Conservation (phyloP, 2,888 invertebrate species). For the Lysandra bellargus region DNA sequence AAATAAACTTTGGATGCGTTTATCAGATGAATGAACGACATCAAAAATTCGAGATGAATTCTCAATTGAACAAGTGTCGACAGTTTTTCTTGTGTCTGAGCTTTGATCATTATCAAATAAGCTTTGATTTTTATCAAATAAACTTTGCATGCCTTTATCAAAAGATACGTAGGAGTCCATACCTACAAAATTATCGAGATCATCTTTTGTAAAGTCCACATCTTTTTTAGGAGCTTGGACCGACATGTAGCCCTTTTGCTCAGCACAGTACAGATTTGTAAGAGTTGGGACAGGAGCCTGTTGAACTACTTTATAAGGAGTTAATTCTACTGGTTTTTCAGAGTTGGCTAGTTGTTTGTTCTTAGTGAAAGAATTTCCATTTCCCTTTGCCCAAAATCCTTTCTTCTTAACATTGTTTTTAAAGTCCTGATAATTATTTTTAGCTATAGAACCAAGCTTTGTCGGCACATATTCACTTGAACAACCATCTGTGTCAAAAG, state of each 20-base stretch:
- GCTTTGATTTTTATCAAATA: too few relatives aligned
- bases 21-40: constrained; percentile 54
- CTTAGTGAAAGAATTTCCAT: constrained; percentile 55
- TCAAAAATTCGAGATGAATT: constrained; percentile 58
- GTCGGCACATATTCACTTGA: constrained; percentile 75
- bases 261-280: constrained; percentile 15
- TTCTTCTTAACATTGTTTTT: constrained; percentile 70
- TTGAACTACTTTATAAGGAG: constrained; percentile 23
- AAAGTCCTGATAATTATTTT: constrained; percentile 72
- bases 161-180: constrained; percentile 53
- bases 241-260: constrained; percentile 40
- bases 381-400: constrained; percentile 74
- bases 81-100: constrained; percentile 40
- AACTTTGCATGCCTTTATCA: constrained; percentile 53
- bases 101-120: too few relatives aligned
- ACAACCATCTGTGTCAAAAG: constrained; percentile 58
- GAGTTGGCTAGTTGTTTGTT: constrained; percentile 46
- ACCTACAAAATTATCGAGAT: constrained; percentile 46
- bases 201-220: constrained; percentile 55
- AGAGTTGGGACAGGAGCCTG: constrained; percentile 27
- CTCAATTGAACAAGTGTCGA: constrained; percentile 39
- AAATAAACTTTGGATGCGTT: constrained; percentile 44
- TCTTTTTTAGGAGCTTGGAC: constrained; percentile 32
- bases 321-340: constrained; percentile 35
- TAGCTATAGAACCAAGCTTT: constrained; percentile 65